Evolutionary conservation across 2,888 invertebrate species (phyloP).

Genomic region (Gibbula magus): DNA sequence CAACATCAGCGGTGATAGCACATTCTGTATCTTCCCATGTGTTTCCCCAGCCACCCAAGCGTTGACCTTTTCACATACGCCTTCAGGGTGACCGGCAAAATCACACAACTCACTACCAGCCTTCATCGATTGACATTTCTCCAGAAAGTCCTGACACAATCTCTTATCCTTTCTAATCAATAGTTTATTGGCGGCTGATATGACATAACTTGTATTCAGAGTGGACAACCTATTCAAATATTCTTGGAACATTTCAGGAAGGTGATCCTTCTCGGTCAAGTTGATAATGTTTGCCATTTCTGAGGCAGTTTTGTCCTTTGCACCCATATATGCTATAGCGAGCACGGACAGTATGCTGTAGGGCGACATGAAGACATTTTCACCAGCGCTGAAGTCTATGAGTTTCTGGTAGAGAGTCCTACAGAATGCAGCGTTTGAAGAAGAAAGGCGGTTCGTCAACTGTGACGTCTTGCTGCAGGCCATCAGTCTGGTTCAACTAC

Average conservation of each 20-base stretch:
- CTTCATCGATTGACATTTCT: conserved; percentile 44
- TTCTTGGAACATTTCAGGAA: conserved; percentile 42
- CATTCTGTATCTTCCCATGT: conserved; percentile 86
- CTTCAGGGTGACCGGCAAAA: conserved; percentile 64
- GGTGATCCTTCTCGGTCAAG: conserved; percentile 2
- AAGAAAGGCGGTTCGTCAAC: background rate
- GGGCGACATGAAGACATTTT: conserved; percentile 72
- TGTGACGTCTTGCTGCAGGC: background rate
- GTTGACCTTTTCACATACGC: conserved; percentile 81
- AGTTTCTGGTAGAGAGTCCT: background rate
- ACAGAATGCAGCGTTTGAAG: background rate
- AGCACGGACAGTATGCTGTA: conserved; percentile 73
- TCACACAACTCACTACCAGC: conserved; percentile 67
- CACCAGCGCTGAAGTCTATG: background rate
- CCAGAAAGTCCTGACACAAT: conserved; percentile 52
- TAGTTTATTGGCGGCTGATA: conserved; percentile 63
- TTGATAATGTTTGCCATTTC: conserved; percentile 59
- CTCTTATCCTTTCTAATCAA: conserved; percentile 49
- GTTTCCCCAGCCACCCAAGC: conserved; percentile 88
- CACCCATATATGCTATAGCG: conserved; percentile 73
- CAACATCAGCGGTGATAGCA: conserved; percentile 79
- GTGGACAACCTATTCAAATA: conserved; percentile 40
- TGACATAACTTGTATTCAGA: conserved; percentile 40
- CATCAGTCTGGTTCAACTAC: background rate
- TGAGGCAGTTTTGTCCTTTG: conserved; percentile 67